phyloP scores from a whole-genome alignment of 2,888 invertebrate species.

The Tipula confusa region DNA sequence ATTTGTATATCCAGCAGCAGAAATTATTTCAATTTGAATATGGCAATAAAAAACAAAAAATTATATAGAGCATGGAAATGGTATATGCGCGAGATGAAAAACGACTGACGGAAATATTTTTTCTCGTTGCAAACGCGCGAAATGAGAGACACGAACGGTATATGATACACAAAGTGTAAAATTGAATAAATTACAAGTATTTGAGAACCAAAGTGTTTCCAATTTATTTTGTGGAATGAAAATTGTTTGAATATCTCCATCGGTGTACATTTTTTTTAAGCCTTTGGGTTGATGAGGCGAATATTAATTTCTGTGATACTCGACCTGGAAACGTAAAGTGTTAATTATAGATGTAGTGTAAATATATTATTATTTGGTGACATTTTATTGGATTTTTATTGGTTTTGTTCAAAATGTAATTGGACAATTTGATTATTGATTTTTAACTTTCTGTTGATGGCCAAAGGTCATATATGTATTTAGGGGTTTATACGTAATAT shows the following conservation, averaged over 20 bases:
- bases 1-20: not conserved
- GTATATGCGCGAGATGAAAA: not conserved
- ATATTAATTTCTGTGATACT: no score
- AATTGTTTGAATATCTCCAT: not conserved
- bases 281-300: no score
- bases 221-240: not conserved
- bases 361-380: no score
- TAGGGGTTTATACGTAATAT: no score
- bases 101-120: not conserved
- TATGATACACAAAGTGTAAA: not conserved
- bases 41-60: not conserved
- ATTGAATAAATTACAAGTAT: not conserved
- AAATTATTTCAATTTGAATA: constrained; percentile 25
- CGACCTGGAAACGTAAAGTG: no score
- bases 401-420: no score
- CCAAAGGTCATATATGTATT: no score
- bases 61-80: not conserved
- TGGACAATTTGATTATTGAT: no score
- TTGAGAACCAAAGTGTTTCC: not conserved
- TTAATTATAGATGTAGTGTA: no score
- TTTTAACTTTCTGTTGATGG: no score
- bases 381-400: no score
- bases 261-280: not conserved
- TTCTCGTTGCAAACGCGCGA: not conserved
- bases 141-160: not conserved